Evolutionary conservation across 23 tunicate species (phyloP).

Genomic region (Botrylloides violaceus): DNA sequence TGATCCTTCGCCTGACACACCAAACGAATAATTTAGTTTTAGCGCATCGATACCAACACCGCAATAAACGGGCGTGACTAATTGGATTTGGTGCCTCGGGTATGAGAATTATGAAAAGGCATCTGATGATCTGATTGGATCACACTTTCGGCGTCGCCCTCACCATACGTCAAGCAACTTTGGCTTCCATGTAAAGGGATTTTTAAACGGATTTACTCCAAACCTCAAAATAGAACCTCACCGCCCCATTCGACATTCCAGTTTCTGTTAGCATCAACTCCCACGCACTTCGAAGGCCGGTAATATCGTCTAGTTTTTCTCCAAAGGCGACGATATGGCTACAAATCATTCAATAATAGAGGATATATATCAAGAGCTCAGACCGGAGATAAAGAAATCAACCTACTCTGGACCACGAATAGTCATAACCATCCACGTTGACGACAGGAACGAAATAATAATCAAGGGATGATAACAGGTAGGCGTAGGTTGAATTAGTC

Average conservation of each 20-base stretch:
- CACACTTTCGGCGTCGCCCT: too few species aligned
- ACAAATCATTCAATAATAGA: background rate
- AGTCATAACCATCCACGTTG: conserved; percentile 49
- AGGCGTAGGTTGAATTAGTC: conserved; percentile 18
- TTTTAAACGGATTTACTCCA: too few species aligned
- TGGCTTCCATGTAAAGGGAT: too few species aligned
- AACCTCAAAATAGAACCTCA: too few species aligned
- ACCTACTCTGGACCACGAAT: conserved; percentile 28
- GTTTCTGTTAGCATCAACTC: conserved; percentile 68
- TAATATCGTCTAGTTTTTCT: background rate
- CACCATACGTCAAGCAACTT: too few species aligned
- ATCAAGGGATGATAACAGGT: conserved; percentile 24
- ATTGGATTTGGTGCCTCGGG: too few species aligned
- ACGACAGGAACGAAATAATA: conserved; percentile 50
- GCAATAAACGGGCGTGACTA: too few species aligned
- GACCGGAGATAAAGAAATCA: background rate
- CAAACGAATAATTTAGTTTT: too few species aligned
- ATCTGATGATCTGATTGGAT: too few species aligned
- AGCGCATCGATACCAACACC: too few species aligned
- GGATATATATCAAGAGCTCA: background rate
- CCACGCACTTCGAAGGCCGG: conserved; percentile 22
- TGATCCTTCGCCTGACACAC: too few species aligned
- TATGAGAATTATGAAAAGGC: too few species aligned
- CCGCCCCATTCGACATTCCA: conserved; percentile 25
- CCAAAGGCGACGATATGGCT: background rate